Percentiles rank a stretch among this genome's conserved stretches.
phyloP scores from a whole-genome alignment of 2,888 invertebrate species.

The Bellardia bayeri region DNA sequence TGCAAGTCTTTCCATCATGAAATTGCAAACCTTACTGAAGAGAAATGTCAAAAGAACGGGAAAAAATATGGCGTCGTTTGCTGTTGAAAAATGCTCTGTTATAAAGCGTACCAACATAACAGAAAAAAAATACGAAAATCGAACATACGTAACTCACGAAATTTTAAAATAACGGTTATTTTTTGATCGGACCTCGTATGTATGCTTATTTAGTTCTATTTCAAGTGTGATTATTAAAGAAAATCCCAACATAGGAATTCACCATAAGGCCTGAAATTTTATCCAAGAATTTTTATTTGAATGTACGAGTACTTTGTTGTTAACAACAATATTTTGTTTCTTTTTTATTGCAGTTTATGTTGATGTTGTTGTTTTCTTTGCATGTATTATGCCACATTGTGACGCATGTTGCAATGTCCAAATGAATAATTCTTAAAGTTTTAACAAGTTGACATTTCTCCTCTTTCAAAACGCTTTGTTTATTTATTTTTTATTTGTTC shows the following conservation, averaged over 20 bases:
- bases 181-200: too few relatives aligned
- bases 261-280: neutral
- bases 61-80: too few relatives aligned
- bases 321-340: constrained; percentile 33
- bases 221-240: too few relatives aligned
- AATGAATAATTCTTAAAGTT: constrained; percentile 73
- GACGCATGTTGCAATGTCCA: constrained; percentile 68
- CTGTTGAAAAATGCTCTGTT: too few relatives aligned
- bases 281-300: neutral
- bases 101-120: too few relatives aligned
- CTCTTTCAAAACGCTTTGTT: constrained; percentile 25
- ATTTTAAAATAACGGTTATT: too few relatives aligned
- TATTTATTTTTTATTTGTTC: neutral
- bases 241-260: neutral
- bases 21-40: too few relatives aligned
- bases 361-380: neutral
- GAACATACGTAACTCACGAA: too few relatives aligned
- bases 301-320: constrained; percentile 8
- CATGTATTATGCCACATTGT: constrained; percentile 46
- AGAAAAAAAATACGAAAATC: too few relatives aligned
- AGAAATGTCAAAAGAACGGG: too few relatives aligned
- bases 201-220: too few relatives aligned
- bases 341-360: neutral
- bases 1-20: too few relatives aligned
- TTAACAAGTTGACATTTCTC: constrained; percentile 74